Base-by-base conservation (phyloP, 2,888 invertebrate genomes). In the Halocaridina rubra region DNA sequence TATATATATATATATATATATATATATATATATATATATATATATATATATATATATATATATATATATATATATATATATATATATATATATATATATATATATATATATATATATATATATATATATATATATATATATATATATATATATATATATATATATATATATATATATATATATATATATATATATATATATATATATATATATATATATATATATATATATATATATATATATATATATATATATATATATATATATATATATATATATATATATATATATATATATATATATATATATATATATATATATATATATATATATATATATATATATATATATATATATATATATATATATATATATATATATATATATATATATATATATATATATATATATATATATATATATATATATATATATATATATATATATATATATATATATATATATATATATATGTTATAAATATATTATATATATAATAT, bases 1-100 rank as follows among this genome's bases (percentile, higher is more conserved):
- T 64, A 64, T 64, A 64, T 3, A 64, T 64, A 64, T 64, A 64
- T 24, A 64, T 3, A 64, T 64, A 64, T 64, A 64, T 64, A 64
- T 3, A 19, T 64, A 64, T 64, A 64, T 4, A 64, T 61, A 1
- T 61, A 61, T 61, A 61, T 19, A 64, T 64, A 64, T 64, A 64
- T 24, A 64, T 19, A 64, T 24, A 64, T 64, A 64, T 24, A 64
- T 64, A 64, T 24, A 64, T 64, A 64, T 24, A 64, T 64, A 64
- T 24, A 64, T 64, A 64, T 24, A 64, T 64, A 64, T 8, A 64
- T 24, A 64, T 2, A 64, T 64, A 64, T 19, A 64, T 64, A 64
- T 19, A 64, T 3, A 61, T 61, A 61, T 61, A 61, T 61, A 64
- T 64, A 64, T 64, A 3, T 64, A 64, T 64, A 64, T 64, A 64